Base-by-base conservation (phyloP, 2,113 vertebrate genomes). In the Proterorhinus semilunaris region DNA sequence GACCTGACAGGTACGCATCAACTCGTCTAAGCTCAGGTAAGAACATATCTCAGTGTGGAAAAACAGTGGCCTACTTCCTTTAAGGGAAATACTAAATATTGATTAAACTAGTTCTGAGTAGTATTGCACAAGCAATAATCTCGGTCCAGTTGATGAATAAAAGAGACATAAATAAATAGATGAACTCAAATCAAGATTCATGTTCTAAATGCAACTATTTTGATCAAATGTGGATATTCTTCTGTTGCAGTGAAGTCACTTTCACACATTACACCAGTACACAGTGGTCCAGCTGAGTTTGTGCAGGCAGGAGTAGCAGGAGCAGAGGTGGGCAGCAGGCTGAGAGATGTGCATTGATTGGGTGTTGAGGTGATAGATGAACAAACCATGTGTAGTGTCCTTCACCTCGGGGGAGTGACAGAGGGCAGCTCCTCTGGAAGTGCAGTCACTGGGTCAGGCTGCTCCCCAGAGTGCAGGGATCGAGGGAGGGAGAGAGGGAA, bases 261-360 rank as follows among this genome's bases (percentile, higher is more conserved):
- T 5, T 36, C 8, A 27, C 53, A 27, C 53, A 55, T 27, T 10
- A 55, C 10, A 63, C 36, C 50, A 49, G 10, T 5, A 58, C 16
- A 59, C 27, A 44, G 9, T 46, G n/a, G 8, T 6, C 49, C 45
- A 36, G 36, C 42, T 15, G 12, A 36, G 55, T 58, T 58, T 66
- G 50, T 9, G 17, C 21, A 11, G n/a, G 54, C 36, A 69, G 70
- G 45, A 54, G 10, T 53, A 71, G 63, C 12, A 68, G 49, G 46
- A 17, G 65, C 46, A 27, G 48, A 59, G 45, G 69, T 66, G 72
- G 72, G 66, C 6, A 17, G 50, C 48, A 77, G 46, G 53, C 58
- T 81, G 46, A 47, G 62, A 67, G 69, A 58, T 81, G 76, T 79
- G 81, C 83, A 87, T 87, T 83, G 87, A 86, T 88, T 83, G 76